A percentile compares a stretch with the other conserved stretches of the same genome.
Evolutionary conservation across 2,113 vertebrate genomes (phyloP).

Genomic region (Aythya baeri): DNA sequence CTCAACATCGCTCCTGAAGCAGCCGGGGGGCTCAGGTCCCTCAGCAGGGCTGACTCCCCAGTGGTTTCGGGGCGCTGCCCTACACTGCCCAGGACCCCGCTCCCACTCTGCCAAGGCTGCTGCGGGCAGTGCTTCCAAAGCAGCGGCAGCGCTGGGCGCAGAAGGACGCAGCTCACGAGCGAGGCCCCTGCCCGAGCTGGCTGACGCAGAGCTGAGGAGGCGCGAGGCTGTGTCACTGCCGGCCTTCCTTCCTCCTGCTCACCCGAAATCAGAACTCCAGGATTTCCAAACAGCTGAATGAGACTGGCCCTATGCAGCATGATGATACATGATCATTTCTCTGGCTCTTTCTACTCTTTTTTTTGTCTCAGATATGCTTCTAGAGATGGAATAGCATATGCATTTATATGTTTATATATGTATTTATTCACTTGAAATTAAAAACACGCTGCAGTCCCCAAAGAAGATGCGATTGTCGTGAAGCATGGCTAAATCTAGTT

Average conservation of each 20-base stretch:
- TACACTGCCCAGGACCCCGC: too few species aligned
- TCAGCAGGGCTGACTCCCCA: too few species aligned
- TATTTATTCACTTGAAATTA: background rate
- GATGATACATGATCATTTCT: accelerated
- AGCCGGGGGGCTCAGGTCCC: too few species aligned
- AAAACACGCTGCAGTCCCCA: accelerated
- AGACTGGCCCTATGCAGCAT: background rate
- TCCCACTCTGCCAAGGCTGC: too few species aligned
- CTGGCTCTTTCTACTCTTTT: background rate
- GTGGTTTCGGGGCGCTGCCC: too few species aligned
- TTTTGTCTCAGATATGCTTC: background rate
- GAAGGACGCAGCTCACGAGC: accelerated
- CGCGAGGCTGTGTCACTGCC: background rate
- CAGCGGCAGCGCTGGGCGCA: too few species aligned
- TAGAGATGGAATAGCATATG: accelerated
- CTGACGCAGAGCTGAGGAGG: background rate
- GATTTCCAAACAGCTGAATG: too few species aligned
- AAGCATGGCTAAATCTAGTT: background rate
- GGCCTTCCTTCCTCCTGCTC: background rate
- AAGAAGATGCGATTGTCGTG: accelerated
- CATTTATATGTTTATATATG: accelerated
- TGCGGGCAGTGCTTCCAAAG: too few species aligned
- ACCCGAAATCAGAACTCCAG: accelerated
- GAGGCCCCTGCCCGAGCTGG: accelerated
- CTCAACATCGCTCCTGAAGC: too few species aligned